These are phyloP conservation scores for Polyodon spathula DNA, from an alignment of 2,113 vertebrate genomes.

Conservation along the genomic window DNA sequence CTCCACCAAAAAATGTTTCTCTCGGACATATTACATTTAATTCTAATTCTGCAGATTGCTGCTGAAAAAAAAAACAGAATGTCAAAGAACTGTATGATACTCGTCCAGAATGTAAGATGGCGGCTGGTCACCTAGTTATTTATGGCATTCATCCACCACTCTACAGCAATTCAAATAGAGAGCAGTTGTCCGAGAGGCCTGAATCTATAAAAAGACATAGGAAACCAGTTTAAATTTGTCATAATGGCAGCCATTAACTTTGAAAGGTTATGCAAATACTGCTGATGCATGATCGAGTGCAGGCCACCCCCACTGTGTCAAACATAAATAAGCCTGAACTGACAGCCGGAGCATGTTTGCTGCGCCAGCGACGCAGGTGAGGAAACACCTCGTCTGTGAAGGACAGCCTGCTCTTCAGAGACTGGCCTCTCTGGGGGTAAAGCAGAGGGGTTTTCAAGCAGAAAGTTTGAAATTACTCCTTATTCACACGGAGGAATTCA, in stretches of 20 bases:
- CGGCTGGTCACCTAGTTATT: too few relatives aligned
- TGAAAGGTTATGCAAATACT: constrained; percentile 57
- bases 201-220: constrained; percentile 50
- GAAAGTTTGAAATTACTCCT: background rate
- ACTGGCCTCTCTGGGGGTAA: background rate
- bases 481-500: background rate
- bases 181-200: constrained; percentile 37
- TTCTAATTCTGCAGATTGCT: too few relatives aligned
- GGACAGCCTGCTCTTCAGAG: constrained; percentile 8
- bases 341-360: constrained; percentile 50
- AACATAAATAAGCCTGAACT: constrained; percentile 48
- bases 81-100: too few relatives aligned
- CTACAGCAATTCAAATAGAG: constrained; percentile 35
- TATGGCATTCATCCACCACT: background rate
- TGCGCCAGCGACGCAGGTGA: constrained; percentile 37
- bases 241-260: constrained; percentile 50
- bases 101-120: too few relatives aligned
- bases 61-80: too few relatives aligned
- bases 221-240: constrained; percentile 56
- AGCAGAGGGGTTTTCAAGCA: background rate
- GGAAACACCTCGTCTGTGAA: constrained; percentile 31
- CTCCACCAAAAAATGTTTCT: too few relatives aligned
- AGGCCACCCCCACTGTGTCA: constrained; percentile 44
- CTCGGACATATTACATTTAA: too few relatives aligned
- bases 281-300: constrained; percentile 51